Evolutionary conservation across 2,113 vertebrate species (phyloP), one percentile per base, ranked within the genome.

Genomic region (Excalfactoria chinensis): DNA sequence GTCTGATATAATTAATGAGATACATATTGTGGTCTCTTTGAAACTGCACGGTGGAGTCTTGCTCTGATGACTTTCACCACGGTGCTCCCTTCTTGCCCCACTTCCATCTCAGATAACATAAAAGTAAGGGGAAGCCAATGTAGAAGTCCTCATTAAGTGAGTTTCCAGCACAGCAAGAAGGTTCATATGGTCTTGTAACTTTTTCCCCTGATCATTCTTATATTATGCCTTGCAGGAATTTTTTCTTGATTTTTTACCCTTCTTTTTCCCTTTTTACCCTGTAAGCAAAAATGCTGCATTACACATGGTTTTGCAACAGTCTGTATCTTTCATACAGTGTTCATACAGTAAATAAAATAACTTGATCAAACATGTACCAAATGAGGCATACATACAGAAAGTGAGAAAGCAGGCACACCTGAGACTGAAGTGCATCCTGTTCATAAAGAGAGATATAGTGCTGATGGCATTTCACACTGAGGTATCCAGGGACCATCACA

Each of bases 391-490:
- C 44, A 48, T 21, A 37, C 40, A 56, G 19, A 58, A 49, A 84
- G 86, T 82, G 86, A 95, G 91, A 86, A 73, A 91, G 81, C 81
- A 93, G 74, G 87, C 81, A 40, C 89, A 96, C 93, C 90, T 95
- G 90, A 96, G 87, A 93, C 87, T 87, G 86, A 86, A 94, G 85
- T 70, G 95, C 93, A 94, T 96, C 73, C 88, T 95, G 93, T 97
- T 96, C 95, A 96, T 96, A 95, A 96, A 95, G 58, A 77, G 95
- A 96, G 90, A 95, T 95, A 95, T 78, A 96, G 92, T 85, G 92
- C 87, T 94, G 90, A 97, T 95, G 96, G 97, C 97, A 97, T 98
- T 98, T 98, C 93, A 93, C 46, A 97, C 95, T 90, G 97, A 95
- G 96, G 96, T 95, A 87, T 59, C 97, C 17, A 88, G 93, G 96